phyloP scores from a whole-genome alignment of 2,888 invertebrate genomes.

The Cephus pygmeus region DNA sequence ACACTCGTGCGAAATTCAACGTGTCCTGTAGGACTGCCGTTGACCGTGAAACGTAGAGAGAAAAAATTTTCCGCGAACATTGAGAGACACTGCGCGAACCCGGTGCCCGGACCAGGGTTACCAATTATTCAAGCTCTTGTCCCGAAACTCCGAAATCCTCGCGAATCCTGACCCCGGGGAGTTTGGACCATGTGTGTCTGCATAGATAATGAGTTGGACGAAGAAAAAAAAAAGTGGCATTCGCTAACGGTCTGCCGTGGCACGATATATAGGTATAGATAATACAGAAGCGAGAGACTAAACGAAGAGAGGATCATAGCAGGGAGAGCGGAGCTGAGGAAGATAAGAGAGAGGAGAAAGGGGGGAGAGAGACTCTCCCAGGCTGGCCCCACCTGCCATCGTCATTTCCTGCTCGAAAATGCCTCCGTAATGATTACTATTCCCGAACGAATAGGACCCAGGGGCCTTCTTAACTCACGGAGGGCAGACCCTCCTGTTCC shows the following conservation, averaged over 20 bases:
- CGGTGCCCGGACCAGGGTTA: conserved; percentile 12
- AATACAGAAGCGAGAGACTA: not conserved
- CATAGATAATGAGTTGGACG: conserved; percentile 41
- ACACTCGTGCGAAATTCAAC: not conserved
- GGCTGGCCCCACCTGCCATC: conserved; percentile 35
- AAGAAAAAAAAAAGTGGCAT: not conserved
- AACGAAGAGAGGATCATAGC: not conserved
- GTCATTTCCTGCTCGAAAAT: conserved; percentile 47
- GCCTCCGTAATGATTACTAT: conserved; percentile 46
- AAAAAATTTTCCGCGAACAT: not conserved
- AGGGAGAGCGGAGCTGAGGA: not conserved
- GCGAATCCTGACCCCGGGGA: conserved; percentile 28
- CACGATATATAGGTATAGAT: not conserved
- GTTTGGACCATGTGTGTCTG: conserved; percentile 28
- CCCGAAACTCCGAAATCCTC: conserved; percentile 34
- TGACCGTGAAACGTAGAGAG: not conserved
- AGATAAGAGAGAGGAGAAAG: not conserved
- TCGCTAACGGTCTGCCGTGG: conserved; percentile 5
- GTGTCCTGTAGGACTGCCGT: not conserved
- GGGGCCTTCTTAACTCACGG: not conserved
- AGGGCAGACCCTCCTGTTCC: not conserved
- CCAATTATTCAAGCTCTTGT: conserved; percentile 37
- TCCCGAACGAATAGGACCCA: conserved; percentile 38
- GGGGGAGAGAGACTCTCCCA: not conserved
- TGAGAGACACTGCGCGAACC: not conserved